Percentiles rank a stretch among this genome's conserved stretches.
phyloP scores from a whole-genome alignment of 2,113 vertebrate species.

The Abramis brama region DNA sequence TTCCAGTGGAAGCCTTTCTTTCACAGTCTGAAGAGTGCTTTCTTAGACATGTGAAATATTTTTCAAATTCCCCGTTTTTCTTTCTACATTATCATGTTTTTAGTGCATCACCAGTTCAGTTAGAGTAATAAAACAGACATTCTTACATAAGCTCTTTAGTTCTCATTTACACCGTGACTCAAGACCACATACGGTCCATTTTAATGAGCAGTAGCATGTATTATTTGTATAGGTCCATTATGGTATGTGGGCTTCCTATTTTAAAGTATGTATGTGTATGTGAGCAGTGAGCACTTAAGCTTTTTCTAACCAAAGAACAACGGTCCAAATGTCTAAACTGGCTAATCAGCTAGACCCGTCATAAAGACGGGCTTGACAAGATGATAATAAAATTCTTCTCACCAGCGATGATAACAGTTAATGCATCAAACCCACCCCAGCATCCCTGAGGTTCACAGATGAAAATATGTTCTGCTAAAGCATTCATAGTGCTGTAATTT shows the following conservation, averaged over 20 bases:
- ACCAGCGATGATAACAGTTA: constrained; percentile 25
- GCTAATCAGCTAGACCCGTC: background rate
- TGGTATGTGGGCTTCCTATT: background rate
- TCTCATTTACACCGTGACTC: constrained; percentile 38
- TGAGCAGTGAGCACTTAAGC: background rate
- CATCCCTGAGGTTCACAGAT: constrained; percentile 26
- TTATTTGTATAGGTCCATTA: constrained; percentile 14
- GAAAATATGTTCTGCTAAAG: constrained; percentile 11
- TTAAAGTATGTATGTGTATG: constrained; percentile 16
- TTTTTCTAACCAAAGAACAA: background rate
- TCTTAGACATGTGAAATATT: constrained; percentile 21
- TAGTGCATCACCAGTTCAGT: constrained; percentile 30
- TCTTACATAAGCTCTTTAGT: constrained; percentile 37
- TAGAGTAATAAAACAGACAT: constrained; percentile 21
- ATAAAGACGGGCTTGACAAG: constrained; percentile 23
- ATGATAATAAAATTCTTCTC: constrained; percentile 27
- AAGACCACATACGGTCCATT: background rate
- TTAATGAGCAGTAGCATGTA: constrained; percentile 11
- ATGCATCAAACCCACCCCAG: constrained; percentile 28
- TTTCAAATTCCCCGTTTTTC: constrained; percentile 39
- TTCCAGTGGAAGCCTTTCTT: constrained; percentile 6
- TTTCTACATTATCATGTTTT: constrained; percentile 2
- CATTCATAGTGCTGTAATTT: background rate
- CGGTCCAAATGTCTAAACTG: constrained; percentile 10
- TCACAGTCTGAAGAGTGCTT: constrained; percentile 38